Evolutionary conservation across 2,113 vertebrate species (phyloP).

Genomic region (Dendrocopos noguchii): DNA sequence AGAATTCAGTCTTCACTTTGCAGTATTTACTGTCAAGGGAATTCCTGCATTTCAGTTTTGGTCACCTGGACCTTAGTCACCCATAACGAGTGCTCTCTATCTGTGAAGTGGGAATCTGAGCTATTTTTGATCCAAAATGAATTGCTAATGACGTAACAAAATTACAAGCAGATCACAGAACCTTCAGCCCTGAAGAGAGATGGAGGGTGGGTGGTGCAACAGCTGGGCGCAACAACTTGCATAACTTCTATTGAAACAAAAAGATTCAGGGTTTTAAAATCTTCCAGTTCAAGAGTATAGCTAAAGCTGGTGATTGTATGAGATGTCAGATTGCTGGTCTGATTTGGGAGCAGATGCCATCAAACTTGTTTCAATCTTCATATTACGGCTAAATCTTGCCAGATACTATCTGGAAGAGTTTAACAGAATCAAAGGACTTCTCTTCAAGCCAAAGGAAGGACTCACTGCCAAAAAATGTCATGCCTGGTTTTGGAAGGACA

Average conservation of each 20-base stretch:
- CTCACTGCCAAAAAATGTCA: background rate
- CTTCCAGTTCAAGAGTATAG: background rate
- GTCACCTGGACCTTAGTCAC: background rate
- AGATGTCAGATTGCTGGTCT: background rate
- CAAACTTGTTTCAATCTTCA: background rate
- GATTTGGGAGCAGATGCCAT: background rate
- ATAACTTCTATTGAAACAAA: background rate
- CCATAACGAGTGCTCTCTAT: background rate
- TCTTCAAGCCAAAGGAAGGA: background rate
- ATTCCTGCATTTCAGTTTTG: background rate
- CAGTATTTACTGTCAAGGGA: background rate
- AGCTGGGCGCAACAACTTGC: background rate
- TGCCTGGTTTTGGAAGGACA: background rate
- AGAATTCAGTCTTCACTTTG: background rate
- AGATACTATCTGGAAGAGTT: conserved; percentile 49
- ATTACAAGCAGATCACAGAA: background rate
- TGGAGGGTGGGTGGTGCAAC: background rate
- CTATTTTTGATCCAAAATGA: background rate
- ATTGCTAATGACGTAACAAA: conserved; percentile 3
- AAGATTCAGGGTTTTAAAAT: background rate
- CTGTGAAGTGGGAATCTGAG: background rate
- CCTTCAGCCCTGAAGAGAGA: background rate
- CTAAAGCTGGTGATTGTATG: background rate
- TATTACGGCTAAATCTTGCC: background rate
- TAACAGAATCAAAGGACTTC: conserved; percentile 6